These are phyloP conservation scores for Carterocephalus palaemon DNA, from an alignment of 2,888 invertebrate genomes.

Conservation along the genomic window DNA sequence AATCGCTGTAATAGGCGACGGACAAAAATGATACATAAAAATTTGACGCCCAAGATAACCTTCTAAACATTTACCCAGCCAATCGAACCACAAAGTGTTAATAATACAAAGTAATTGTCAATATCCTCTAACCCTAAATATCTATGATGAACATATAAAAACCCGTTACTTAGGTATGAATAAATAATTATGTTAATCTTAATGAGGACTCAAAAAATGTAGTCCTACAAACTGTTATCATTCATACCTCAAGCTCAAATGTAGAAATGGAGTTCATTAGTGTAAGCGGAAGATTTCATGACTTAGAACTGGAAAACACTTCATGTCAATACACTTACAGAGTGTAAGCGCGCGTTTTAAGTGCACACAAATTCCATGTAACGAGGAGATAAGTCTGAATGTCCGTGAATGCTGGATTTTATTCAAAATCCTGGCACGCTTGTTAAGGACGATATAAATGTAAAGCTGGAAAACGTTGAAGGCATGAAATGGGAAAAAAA, in stretches of 20 bases:
- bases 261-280: constrained; percentile 18
- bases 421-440: constrained; percentile 25
- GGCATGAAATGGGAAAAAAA: constrained; percentile 33
- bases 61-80: too few relatives aligned
- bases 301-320: constrained; percentile 3
- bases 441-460: constrained; percentile 32
- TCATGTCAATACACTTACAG: constrained; percentile 1
- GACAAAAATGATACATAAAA: too few relatives aligned
- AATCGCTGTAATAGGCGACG: too few relatives aligned
- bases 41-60: too few relatives aligned
- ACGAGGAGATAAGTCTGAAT: constrained; percentile 17
- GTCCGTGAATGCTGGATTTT: constrained; percentile 19
- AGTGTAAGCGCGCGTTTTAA: constrained; percentile 14
- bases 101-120: too few relatives aligned
- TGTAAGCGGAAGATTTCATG: neutral
- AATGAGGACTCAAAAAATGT: too few relatives aligned
- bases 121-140: too few relatives aligned
- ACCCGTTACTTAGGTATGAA: too few relatives aligned
- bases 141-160: too few relatives aligned
- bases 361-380: constrained; percentile 11
- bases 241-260: neutral
- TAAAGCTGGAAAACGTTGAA: constrained; percentile 31
- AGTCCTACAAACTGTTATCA: neutral
- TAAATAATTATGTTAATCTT: too few relatives aligned
- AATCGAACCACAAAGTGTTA: too few relatives aligned